Conservation (phyloP, 2,797 vertebrate species). For the Squalus acanthias region DNA sequence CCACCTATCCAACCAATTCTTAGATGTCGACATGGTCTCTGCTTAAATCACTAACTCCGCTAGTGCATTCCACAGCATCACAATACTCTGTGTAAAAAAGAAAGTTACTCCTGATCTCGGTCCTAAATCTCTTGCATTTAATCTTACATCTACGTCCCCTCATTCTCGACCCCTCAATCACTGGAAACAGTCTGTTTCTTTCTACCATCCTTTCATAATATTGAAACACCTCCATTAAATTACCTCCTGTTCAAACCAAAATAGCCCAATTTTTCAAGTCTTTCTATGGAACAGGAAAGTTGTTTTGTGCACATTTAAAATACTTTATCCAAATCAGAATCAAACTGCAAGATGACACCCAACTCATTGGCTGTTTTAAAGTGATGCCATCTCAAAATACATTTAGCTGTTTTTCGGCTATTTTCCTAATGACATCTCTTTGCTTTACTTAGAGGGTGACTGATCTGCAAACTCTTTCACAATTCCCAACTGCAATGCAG, state of each 20-base stretch:
- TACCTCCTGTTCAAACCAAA: neutral
- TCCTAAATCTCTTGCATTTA: neutral
- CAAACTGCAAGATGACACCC: neutral
- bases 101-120: neutral
- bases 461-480: neutral
- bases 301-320: neutral
- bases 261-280: neutral
- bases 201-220: neutral
- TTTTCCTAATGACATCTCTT: neutral
- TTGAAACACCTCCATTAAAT: neutral
- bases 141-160: neutral
- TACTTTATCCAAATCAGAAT: neutral
- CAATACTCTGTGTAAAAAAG: neutral
- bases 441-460: neutral
- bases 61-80: neutral
- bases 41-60: neutral
- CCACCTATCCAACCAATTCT: neutral
- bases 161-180: neutral
- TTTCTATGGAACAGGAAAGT: neutral
- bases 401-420: neutral
- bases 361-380: neutral
- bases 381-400: neutral
- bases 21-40: neutral
- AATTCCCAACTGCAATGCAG: neutral
- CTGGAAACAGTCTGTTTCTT: neutral